Percentiles rank a stretch among this genome's conserved stretches.
phyloP scores from a whole-genome alignment of 2,888 invertebrate genomes.

The Idaea straminata region DNA sequence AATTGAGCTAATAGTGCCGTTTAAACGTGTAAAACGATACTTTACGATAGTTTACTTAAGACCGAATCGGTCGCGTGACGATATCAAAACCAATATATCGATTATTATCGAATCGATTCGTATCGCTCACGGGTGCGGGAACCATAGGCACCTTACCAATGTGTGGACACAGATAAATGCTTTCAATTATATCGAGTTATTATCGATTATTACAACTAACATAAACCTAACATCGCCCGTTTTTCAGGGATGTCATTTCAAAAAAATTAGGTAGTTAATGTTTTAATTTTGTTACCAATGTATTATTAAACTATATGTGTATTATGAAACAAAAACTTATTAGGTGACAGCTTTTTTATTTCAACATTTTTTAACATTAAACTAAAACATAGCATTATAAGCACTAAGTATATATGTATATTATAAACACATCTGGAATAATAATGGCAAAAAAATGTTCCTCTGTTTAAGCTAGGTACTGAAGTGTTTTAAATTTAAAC shows the following conservation, averaged over 20 bases:
- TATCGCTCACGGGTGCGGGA: conserved; percentile 54
- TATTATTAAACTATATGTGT: neutral
- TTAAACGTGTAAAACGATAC: neutral
- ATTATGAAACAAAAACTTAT: neutral
- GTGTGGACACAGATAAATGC: conserved; percentile 53
- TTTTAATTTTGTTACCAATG: neutral
- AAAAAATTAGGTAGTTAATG: neutral
- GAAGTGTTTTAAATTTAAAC: no score
- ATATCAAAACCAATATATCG: conserved; percentile 53
- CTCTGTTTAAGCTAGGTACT: no score
- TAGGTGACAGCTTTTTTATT: no score
- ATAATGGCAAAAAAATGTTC: no score
- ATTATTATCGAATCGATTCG: conserved; percentile 61
- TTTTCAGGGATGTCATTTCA: conserved; percentile 27
- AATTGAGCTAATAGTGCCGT: conserved; percentile 3
- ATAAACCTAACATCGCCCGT: conserved; percentile 46
- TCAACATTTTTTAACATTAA: no score
- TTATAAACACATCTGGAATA: no score
- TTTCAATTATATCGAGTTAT: conserved; percentile 63
- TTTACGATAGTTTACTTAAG: neutral
- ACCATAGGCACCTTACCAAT: conserved; percentile 42
- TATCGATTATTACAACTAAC: conserved; percentile 63
- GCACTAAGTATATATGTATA: no score
- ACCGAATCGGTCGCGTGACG: conserved; percentile 56
- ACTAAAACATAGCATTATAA: no score